Evolutionary conservation across 1,140 invertebrate genomes (phyloP).

Genomic region (Hypsibius dujardini): DNA sequence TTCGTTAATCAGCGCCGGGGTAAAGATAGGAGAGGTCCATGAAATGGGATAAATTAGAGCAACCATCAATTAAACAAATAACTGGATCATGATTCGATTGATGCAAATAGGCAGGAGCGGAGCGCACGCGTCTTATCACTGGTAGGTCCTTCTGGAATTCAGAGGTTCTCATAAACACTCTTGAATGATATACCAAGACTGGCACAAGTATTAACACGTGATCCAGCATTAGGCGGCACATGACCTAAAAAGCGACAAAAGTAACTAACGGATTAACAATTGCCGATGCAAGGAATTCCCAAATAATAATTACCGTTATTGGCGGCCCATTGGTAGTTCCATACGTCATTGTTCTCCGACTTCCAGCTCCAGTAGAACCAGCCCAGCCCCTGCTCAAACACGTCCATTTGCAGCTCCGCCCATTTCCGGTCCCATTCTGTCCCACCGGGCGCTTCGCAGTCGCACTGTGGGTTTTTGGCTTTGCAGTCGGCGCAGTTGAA

Average conservation of each 20-base stretch:
- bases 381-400: neutral
- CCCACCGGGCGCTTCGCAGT: neutral
- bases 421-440: neutral
- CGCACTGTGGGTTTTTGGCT: neutral
- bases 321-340: neutral
- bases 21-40: too few relatives aligned
- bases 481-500: neutral
- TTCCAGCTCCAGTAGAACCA: slow-evolving; percentile 5
- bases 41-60: too few relatives aligned
- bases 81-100: too few relatives aligned
- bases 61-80: too few relatives aligned
- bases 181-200: neutral
- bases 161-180: neutral
- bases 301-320: neutral
- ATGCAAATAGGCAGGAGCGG: too few relatives aligned
- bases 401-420: neutral
- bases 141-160: too few relatives aligned
- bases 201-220: neutral
- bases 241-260: neutral
- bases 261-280: neutral
- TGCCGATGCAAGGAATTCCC: neutral
- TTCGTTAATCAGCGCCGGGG: too few relatives aligned
- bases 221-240: neutral
- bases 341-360: neutral
- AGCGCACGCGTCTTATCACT: too few relatives aligned